Conservation (phyloP, 1,140 invertebrate species). For the Lerema accius region DNA sequence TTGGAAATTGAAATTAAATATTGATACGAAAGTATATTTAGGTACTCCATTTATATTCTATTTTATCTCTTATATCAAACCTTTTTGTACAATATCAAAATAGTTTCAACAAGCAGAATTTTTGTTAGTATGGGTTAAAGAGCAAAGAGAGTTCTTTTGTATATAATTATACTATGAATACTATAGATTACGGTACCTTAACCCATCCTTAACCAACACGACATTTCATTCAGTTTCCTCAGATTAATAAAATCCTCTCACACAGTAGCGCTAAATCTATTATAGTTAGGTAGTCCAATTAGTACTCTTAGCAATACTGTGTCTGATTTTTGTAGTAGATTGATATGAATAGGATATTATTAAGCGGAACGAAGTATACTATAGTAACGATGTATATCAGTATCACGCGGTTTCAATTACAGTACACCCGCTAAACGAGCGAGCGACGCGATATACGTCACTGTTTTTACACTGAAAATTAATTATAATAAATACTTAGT, state of each 20-base stretch:
- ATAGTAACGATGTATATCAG: constrained; percentile 36
- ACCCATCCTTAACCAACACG: too few relatives aligned
- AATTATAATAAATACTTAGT: constrained; percentile 11
- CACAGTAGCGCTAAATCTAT: not conserved
- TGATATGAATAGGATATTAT: constrained; percentile 29
- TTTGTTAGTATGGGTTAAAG: too few relatives aligned
- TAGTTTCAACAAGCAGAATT: too few relatives aligned
- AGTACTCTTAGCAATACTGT: constrained; percentile 3
- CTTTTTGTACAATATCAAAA: too few relatives aligned
- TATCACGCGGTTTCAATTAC: constrained; percentile 76
- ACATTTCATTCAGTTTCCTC: too few relatives aligned
- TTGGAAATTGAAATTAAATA: too few relatives aligned
- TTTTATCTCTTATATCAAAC: too few relatives aligned
- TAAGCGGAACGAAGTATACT: constrained; percentile 28
- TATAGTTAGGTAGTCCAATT: not conserved
- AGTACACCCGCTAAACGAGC: constrained; percentile 53
- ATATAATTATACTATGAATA: too few relatives aligned
- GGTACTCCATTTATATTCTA: too few relatives aligned
- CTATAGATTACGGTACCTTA: too few relatives aligned
- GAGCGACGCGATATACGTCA: constrained; percentile 38
- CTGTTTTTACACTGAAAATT: constrained; percentile 43
- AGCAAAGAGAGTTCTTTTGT: too few relatives aligned
- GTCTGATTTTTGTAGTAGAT: constrained; percentile 25
- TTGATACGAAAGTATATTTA: too few relatives aligned
- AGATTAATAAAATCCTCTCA: not conserved